Conservation (phyloP, 2,888 invertebrate species). For the Syrista parreyssii region DNA sequence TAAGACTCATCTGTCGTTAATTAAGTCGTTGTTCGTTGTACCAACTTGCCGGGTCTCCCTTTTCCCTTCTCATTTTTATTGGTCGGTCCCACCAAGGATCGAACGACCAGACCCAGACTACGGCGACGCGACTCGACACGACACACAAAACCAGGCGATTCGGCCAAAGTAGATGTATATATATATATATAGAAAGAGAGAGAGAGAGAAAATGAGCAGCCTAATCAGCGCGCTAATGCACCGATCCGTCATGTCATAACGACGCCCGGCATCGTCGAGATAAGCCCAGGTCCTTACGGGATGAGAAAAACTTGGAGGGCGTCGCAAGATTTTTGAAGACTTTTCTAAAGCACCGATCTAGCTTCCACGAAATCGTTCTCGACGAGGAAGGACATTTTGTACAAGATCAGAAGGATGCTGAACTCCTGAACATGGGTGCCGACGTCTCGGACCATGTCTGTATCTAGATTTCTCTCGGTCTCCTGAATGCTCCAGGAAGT, state of each 20-base stretch:
- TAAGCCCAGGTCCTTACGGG: constrained; percentile 24
- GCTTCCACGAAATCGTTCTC: neutral
- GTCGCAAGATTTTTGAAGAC: neutral
- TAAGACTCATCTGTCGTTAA: constrained; percentile 33
- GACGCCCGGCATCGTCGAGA: constrained; percentile 32
- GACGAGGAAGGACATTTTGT: neutral
- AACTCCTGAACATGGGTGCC: neutral
- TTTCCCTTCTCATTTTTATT: constrained; percentile 15
- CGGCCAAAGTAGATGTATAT: neutral
- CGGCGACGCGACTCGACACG: neutral
- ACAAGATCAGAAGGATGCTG: neutral
- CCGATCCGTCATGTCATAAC: constrained; percentile 57
- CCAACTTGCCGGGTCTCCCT: constrained; percentile 11
- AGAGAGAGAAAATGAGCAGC: constrained; percentile 7
- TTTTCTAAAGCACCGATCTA: neutral
- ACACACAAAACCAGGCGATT: neutral
- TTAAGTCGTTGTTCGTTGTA: constrained; percentile 36
- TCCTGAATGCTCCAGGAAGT: neutral
- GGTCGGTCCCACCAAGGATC: neutral
- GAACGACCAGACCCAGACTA: neutral
- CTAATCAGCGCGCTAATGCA: constrained; percentile 60
- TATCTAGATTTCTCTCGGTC: neutral
- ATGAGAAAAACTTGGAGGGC: neutral
- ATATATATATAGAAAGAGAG: too few species aligned
- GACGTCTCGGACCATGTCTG: neutral